A percentile compares a stretch with the other conserved stretches of the same genome.
Evolutionary conservation across 2,797 vertebrate species (phyloP).

Genomic region (Sebastes melanostomus): DNA sequence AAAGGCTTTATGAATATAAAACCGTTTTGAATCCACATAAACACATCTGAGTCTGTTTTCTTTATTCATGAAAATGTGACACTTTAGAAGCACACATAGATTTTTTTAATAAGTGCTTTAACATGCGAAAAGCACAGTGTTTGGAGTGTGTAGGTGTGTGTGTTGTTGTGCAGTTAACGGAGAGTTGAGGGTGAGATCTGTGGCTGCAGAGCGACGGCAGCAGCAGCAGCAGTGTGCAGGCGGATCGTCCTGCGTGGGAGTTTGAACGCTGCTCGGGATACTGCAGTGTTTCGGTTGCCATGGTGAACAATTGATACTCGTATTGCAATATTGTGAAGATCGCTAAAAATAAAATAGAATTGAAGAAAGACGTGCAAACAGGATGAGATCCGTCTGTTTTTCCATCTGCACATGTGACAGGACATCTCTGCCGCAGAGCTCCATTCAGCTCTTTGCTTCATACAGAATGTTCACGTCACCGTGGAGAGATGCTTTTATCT

Average conservation of each 20-base stretch:
- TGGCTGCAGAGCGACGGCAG: neutral
- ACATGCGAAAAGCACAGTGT: neutral
- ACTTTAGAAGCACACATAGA: neutral
- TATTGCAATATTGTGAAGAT: conserved; percentile 1
- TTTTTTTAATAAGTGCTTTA: neutral
- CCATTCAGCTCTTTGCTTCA: neutral
- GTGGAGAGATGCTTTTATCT: neutral
- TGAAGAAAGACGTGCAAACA: neutral
- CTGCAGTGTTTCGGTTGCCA: conserved; percentile 45
- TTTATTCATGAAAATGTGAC: neutral
- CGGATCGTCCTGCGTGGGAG: conserved; percentile 45
- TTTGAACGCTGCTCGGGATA: neutral
- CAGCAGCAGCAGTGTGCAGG: neutral
- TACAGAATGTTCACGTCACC: neutral
- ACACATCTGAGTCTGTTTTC: neutral
- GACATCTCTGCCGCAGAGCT: neutral
- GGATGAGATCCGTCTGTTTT: conserved; percentile 5
- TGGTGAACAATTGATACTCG: conserved; percentile 47
- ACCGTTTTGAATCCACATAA: neutral
- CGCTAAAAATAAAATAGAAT: conserved; percentile 8
- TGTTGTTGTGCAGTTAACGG: neutral
- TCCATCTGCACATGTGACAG: neutral
- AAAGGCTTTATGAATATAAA: neutral
- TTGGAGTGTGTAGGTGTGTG: neutral
- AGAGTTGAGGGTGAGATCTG: neutral